Evolutionary conservation across 2,888 invertebrate genomes (phyloP).

Genomic region (Caenorhabditis sulstoni): DNA sequence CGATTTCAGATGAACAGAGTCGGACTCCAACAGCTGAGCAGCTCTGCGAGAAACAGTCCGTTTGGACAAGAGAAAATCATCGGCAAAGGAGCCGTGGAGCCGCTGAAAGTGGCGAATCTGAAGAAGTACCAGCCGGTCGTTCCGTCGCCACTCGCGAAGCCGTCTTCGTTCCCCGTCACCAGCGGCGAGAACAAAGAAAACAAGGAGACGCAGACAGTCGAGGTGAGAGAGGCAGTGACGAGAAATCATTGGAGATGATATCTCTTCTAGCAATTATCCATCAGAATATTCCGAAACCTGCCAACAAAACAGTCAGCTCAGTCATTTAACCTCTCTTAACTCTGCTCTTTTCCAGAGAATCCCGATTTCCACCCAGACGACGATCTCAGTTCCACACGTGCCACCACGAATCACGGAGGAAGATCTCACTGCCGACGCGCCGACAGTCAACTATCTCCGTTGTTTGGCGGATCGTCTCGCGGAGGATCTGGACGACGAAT

Average conservation of each 20-base stretch:
- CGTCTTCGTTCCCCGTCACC: slow-evolving; percentile 24
- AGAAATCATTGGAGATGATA: not conserved
- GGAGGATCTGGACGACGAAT: slow-evolving; percentile 32
- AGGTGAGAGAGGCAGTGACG: slow-evolving; percentile 28
- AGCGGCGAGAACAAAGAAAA: slow-evolving; percentile 29
- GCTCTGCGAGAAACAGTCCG: slow-evolving; percentile 55
- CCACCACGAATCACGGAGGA: slow-evolving; percentile 20
- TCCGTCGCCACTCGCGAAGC: slow-evolving; percentile 43
- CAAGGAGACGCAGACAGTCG: slow-evolving; percentile 45
- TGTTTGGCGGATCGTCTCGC: slow-evolving; percentile 28
- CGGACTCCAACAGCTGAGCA: slow-evolving; percentile 48
- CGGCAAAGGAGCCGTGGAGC: slow-evolving; percentile 14
- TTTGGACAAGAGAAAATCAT: slow-evolving; percentile 24
- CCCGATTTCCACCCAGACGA: slow-evolving; percentile 29
- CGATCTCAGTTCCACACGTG: slow-evolving; percentile 16
- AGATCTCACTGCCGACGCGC: slow-evolving; percentile 32
- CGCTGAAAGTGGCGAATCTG: slow-evolving; percentile 23
- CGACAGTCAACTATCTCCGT: slow-evolving; percentile 40
- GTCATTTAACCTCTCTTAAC: too few relatives aligned
- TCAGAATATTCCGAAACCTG: not conserved
- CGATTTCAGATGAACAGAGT: slow-evolving; percentile 39
- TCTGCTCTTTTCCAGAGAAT: slow-evolving; percentile 8
- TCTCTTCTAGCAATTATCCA: not conserved
- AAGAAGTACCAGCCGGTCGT: slow-evolving; percentile 27
- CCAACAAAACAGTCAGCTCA: too few relatives aligned